phyloP scores from a whole-genome alignment of 64 coral and sea anemone species.

The Trachythela sp. region DNA sequence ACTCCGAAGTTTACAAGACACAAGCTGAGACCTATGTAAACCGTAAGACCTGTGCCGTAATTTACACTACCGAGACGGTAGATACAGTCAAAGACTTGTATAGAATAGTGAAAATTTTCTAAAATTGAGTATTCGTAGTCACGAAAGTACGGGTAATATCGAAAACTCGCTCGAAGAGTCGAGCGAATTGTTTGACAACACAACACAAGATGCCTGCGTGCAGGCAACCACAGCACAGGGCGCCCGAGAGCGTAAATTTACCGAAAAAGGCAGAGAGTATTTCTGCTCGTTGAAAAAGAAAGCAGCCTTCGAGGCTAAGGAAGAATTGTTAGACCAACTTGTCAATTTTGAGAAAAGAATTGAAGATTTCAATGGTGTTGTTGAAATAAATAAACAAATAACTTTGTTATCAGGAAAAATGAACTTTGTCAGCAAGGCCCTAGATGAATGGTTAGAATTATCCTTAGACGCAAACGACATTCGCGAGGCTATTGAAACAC shows the following conservation, averaged over 20 bases:
- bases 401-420: constrained; percentile 36
- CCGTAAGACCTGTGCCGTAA: not conserved
- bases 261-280: constrained; percentile 36
- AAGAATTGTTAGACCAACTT: constrained; percentile 26
- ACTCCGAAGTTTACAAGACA: too few species aligned
- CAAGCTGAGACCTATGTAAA: too few species aligned
- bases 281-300: constrained; percentile 23
- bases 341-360: constrained; percentile 29
- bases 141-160: constrained; percentile 6
- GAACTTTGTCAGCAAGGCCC: not conserved
- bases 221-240: constrained; percentile 7
- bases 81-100: constrained; percentile 46
- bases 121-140: not conserved
- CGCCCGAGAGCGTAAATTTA: constrained; percentile 28
- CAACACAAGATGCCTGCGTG: not conserved
- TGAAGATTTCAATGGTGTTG: constrained; percentile 26
- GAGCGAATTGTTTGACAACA: not conserved
- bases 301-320: constrained; percentile 12
- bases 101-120: not conserved
- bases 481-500: constrained; percentile 17
- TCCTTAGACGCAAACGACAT: constrained; percentile 19
- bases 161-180: not conserved
- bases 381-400: constrained; percentile 39
- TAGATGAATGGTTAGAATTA: constrained; percentile 33
- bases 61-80: not conserved